These are phyloP conservation scores for Dioctria linearis DNA, from an alignment of 2,888 invertebrate genomes.

Conservation along the genomic window DNA sequence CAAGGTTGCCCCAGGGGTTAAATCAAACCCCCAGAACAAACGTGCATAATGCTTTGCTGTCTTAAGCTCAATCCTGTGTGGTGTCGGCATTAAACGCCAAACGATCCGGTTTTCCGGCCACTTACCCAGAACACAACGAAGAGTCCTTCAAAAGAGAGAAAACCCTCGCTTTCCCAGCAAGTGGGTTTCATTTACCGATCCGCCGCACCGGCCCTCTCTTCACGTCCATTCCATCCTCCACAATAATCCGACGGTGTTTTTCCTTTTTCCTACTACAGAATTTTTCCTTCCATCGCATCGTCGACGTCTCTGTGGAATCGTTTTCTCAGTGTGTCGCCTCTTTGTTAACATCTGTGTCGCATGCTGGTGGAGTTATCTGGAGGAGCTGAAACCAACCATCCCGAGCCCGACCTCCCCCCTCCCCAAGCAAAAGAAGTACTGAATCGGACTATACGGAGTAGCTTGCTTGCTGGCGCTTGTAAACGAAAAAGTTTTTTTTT, in stretches of 20 bases:
- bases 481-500: conserved; percentile 47
- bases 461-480: conserved; percentile 27
- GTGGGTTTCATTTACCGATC: conserved; percentile 50
- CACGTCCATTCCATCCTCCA: background rate
- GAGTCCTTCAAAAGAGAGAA: conserved; percentile 53
- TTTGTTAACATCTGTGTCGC: conserved; percentile 53
- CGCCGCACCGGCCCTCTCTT: background rate
- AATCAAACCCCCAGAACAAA: conserved; percentile 52
- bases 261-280: conserved; percentile 49
- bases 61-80: conserved; percentile 53
- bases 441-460: conserved; percentile 18
- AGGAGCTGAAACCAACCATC: conserved; percentile 29
- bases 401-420: background rate
- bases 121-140: conserved; percentile 53
- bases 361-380: conserved; percentile 49
- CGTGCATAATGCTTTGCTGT: conserved; percentile 53
- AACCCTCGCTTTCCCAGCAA: conserved; percentile 45
- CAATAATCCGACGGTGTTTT: conserved; percentile 19
- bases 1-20: conserved; percentile 52
- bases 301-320: conserved; percentile 49
- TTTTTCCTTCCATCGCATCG: conserved; percentile 46
- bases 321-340: conserved; percentile 50
- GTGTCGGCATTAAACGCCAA: conserved; percentile 54
- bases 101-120: conserved; percentile 54
- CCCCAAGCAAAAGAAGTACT: conserved; percentile 31